phyloP scores from a whole-genome alignment of 2,888 invertebrate species.

The Stegana nigrithorax region DNA sequence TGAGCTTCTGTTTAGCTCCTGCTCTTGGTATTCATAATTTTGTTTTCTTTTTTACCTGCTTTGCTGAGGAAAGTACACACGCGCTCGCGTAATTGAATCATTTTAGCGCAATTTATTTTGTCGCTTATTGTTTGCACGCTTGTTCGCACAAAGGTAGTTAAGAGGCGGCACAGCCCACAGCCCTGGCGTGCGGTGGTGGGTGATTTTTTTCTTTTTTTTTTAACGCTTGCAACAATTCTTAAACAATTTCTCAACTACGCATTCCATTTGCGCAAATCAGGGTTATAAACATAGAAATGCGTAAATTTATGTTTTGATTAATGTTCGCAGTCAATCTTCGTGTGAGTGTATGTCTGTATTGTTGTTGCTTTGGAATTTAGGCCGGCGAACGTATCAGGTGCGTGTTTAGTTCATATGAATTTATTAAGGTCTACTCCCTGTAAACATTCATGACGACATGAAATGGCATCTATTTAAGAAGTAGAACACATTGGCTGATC shows the following conservation, averaged over 20 bases:
- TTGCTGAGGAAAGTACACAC: slow-evolving; percentile 31
- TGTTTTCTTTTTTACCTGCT: slow-evolving; percentile 38
- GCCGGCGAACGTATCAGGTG: slow-evolving; percentile 1
- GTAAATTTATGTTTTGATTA: slow-evolving; percentile 58
- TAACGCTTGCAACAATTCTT: no score
- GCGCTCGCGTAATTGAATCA: slow-evolving; percentile 53
- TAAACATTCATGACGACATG: no score
- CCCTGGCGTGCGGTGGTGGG: background rate
- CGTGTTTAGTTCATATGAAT: background rate
- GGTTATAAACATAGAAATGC: slow-evolving; percentile 58
- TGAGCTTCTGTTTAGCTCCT: no score
- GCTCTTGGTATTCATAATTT: no score
- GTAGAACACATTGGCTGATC: background rate
- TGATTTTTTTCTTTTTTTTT: background rate
- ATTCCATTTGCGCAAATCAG: slow-evolving; percentile 25
- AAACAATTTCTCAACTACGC: slow-evolving; percentile 48
- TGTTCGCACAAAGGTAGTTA: no score
- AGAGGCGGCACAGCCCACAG: no score
- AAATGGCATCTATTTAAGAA: background rate
- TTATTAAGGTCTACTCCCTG: no score
- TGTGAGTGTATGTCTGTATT: background rate
- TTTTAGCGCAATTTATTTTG: slow-evolving; percentile 60
- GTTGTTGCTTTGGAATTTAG: background rate
- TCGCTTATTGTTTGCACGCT: slow-evolving; percentile 31
- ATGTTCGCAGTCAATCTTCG: slow-evolving; percentile 53